Conservation (phyloP, 2,888 invertebrate species). For the Caenorhabditis virilis region DNA sequence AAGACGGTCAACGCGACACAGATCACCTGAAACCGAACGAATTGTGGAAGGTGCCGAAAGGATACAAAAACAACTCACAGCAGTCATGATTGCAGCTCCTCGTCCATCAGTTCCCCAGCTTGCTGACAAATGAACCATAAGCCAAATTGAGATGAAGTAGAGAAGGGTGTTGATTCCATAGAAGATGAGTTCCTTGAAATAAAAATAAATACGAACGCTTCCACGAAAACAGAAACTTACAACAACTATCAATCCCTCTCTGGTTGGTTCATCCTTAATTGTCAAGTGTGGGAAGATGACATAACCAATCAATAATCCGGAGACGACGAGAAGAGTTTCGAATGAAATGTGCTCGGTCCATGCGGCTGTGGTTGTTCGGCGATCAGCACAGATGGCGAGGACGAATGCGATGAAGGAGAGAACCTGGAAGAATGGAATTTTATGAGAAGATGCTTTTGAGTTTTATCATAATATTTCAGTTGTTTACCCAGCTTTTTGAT, state of each 20-base stretch:
- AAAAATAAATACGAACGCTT: background rate
- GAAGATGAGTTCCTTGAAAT: slow-evolving; percentile 63
- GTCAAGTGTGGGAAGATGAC: slow-evolving; percentile 67
- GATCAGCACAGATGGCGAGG: slow-evolving; percentile 66
- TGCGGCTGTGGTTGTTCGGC: slow-evolving; percentile 63
- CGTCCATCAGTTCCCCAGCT: slow-evolving; percentile 65
- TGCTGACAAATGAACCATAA: slow-evolving; percentile 67
- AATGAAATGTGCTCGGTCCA: slow-evolving; percentile 68
- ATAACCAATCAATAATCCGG: slow-evolving; percentile 61
- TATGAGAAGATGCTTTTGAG: no score
- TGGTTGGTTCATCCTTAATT: slow-evolving; percentile 61
- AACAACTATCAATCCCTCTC: slow-evolving; percentile 66
- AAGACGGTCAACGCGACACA: slow-evolving; percentile 65
- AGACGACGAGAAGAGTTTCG: slow-evolving; percentile 57
- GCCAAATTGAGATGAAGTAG: slow-evolving; percentile 67
- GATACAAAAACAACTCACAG: slow-evolving; percentile 56
- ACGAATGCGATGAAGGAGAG: slow-evolving; percentile 66
- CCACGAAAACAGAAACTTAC: slow-evolving; percentile 27
- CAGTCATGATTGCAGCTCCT: slow-evolving; percentile 66
- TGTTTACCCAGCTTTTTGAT: no score
- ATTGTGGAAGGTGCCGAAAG: no score
- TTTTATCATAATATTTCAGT: no score
- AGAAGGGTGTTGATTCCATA: slow-evolving; percentile 66
- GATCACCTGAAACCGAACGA: slow-evolving; percentile 59
- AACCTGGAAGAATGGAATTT: slow-evolving; percentile 76